Evolutionary conservation across 2,113 vertebrate genomes (phyloP).

Genomic region (Lycaon pictus): DNA sequence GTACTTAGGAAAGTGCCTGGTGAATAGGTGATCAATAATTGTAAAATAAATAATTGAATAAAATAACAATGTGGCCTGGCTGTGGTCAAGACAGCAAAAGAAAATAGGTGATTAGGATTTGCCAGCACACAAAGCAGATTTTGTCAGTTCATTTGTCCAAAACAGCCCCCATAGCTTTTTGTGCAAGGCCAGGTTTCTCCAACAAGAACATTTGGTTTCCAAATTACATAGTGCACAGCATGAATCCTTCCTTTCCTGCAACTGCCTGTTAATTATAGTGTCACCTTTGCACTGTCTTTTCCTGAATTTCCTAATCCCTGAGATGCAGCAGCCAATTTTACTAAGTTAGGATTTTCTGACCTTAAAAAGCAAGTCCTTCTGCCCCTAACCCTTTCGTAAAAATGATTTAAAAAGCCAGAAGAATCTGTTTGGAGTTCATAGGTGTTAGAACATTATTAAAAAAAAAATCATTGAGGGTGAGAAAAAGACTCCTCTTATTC

Average conservation of each 20-base stretch:
- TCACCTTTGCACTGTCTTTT: conserved; percentile 69
- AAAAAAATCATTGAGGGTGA: conserved; percentile 10
- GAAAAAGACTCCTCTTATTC: conserved; percentile 28
- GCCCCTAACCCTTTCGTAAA: neutral
- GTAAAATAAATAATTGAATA: conserved; percentile 22
- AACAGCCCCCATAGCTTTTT: neutral
- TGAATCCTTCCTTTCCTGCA: conserved; percentile 68
- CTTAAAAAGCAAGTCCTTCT: neutral
- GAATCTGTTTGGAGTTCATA: neutral
- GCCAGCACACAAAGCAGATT: neutral
- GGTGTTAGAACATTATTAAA: neutral
- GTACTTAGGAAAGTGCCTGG: neutral
- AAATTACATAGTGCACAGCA: conserved; percentile 17
- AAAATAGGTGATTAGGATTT: neutral
- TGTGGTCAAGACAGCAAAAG: neutral
- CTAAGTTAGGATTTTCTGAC: conserved; percentile 5
- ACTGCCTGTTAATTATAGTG: conserved; percentile 48
- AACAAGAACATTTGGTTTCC: conserved; percentile 67
- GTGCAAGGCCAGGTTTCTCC: neutral
- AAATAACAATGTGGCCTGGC: neutral
- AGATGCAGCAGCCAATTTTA: conserved; percentile 7
- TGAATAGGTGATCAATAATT: neutral
- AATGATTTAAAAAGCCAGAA: conserved; percentile 2
- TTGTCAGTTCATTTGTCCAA: conserved; percentile 45
- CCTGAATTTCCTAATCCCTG: conserved; percentile 14